A percentile compares a stretch with the other conserved stretches of the same genome.
These are phyloP conservation scores for Conger conger DNA, from an alignment of 2,113 vertebrate genomes.

Conservation along the genomic window DNA sequence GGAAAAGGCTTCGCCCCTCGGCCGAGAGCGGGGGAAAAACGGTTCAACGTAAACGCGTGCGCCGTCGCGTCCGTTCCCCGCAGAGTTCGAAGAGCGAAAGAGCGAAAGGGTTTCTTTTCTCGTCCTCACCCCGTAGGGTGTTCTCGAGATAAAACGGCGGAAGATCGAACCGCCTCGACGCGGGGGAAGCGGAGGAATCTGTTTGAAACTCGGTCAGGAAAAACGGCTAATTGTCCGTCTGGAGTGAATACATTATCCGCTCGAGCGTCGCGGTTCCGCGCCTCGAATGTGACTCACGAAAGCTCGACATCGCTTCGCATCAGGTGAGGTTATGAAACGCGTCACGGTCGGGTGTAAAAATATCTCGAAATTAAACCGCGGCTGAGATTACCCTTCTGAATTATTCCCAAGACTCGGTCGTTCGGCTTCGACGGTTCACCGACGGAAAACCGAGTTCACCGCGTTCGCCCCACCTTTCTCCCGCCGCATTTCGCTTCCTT, in stretches of 20 bases:
- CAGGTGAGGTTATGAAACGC: no score
- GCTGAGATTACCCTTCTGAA: not conserved
- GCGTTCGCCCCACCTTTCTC: not conserved
- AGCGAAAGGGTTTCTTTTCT: not conserved
- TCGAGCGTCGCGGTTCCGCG: not conserved
- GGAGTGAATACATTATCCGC: not conserved
- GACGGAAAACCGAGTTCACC: not conserved
- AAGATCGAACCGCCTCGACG: not conserved
- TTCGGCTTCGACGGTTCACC: not conserved
- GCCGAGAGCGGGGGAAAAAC: no score
- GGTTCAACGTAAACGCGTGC: not conserved
- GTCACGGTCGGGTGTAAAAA: not conserved
- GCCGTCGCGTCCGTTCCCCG: not conserved
- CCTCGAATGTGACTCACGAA: not conserved
- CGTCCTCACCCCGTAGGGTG: not conserved
- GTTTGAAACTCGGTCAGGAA: not conserved
- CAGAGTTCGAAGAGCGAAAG: not conserved
- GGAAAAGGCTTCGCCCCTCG: not conserved
- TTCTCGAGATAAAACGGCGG: not conserved
- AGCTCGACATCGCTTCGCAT: no score
- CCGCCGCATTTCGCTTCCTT: not conserved
- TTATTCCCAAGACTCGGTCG: not conserved
- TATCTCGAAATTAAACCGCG: not conserved
- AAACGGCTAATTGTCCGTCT: not conserved
- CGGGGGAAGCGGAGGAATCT: not conserved